Percentiles rank a stretch among this genome's conserved stretches.
These are phyloP conservation scores for Norana najaformis DNA, from an alignment of 2,888 invertebrate species.

Conservation along the genomic window DNA sequence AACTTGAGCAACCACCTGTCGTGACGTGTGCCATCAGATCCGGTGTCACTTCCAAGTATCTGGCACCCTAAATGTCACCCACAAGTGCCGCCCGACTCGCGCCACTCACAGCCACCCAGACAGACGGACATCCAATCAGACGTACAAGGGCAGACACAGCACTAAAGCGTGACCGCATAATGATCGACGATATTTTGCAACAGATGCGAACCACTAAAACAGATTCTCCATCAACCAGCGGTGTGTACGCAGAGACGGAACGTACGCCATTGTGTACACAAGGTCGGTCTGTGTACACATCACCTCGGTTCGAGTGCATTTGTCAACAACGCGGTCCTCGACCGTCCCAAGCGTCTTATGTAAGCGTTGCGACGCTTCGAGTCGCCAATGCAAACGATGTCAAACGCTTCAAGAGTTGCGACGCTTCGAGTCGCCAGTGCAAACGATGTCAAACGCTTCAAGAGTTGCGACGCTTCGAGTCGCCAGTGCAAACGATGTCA, in stretches of 20 bases:
- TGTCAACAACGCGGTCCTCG: not conserved
- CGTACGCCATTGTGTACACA: not conserved
- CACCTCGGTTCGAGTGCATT: not conserved
- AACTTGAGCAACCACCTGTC: not conserved
- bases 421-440: too few species aligned
- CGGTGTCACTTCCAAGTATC: slow-evolving; percentile 17
- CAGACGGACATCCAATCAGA: not conserved
- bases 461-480: not conserved
- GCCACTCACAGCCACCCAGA: not conserved
- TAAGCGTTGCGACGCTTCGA: not conserved
- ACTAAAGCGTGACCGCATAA: not conserved
- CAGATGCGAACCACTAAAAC: not conserved
- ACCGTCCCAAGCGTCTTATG: not conserved
- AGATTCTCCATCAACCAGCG: not conserved
- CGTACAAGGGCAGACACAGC: not conserved
- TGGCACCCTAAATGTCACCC: not conserved
- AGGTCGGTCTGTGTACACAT: not conserved
- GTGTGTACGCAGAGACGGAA: not conserved
- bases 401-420: too few species aligned
- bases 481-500: too few species aligned
- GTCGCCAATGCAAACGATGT: too few species aligned
- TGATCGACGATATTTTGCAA: not conserved
- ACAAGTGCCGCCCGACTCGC: not conserved
- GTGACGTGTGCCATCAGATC: not conserved
- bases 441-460: too few species aligned